Conservation (phyloP, 1,140 invertebrate species). For the Pararge aegeria region DNA sequence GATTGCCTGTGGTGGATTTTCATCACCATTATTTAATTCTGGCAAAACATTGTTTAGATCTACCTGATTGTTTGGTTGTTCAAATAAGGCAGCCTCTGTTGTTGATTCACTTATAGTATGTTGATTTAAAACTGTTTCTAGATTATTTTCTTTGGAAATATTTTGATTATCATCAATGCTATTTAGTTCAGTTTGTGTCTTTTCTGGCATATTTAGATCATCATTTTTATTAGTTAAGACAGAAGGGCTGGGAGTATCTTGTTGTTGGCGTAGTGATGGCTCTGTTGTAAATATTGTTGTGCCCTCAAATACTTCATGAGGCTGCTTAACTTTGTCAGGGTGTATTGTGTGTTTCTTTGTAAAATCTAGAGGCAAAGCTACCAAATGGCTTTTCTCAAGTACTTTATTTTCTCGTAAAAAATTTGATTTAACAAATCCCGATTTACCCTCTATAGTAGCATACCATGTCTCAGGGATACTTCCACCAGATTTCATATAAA, state of each 20-base stretch:
- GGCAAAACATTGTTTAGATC: neutral
- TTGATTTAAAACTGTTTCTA: slow-evolving; percentile 17
- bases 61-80: neutral
- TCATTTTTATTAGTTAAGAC: slow-evolving; percentile 2
- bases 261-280: slow-evolving; percentile 13
- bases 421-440: slow-evolving; percentile 84
- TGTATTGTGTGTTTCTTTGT: slow-evolving; percentile 40
- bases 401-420: slow-evolving; percentile 75
- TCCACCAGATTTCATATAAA: slow-evolving; percentile 87
- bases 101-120: neutral
- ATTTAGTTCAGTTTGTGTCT: neutral
- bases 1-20: neutral
- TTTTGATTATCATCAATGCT: slow-evolving; percentile 7
- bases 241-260: slow-evolving; percentile 7
- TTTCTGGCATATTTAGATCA: neutral
- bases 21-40: neutral
- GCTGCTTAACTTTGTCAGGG: slow-evolving; percentile 64
- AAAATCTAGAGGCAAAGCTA: slow-evolving; percentile 45
- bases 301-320: slow-evolving; percentile 71
- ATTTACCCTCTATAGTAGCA: slow-evolving; percentile 84
- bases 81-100: neutral
- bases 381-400: slow-evolving; percentile 41
- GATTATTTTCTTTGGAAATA: slow-evolving; percentile 5
- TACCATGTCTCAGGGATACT: slow-evolving; percentile 85
- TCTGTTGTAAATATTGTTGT: slow-evolving; percentile 66